Evolutionary conservation across 2,797 vertebrate genomes (phyloP).

Genomic region (Parotocinclus haroldoi): DNA sequence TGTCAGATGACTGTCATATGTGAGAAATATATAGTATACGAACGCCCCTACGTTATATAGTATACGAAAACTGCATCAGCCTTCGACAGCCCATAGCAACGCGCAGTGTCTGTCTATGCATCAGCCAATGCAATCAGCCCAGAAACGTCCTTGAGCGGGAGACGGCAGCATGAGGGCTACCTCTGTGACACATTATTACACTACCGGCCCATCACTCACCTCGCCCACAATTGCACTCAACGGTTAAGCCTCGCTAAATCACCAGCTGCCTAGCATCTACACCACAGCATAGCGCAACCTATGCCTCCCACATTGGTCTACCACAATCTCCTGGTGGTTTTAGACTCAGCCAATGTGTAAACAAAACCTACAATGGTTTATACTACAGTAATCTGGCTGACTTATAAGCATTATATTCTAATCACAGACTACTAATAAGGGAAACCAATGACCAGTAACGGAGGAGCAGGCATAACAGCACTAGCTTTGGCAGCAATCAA

Average conservation of each 20-base stretch:
- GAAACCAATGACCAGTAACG: conserved; percentile 37
- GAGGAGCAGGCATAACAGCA: conserved; percentile 6
- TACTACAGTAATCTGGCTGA: conserved; percentile 7
- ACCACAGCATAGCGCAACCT: conserved; percentile 10
- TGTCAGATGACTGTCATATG: no score
- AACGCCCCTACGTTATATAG: no score
- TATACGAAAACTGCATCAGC: not conserved
- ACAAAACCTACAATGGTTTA: conserved; percentile 47
- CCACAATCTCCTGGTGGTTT: conserved; percentile 18
- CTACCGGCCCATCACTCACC: conserved; percentile 46
- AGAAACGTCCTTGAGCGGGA: conserved; percentile 61
- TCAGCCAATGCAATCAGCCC: conserved; percentile 57
- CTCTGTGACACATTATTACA: conserved; percentile 52
- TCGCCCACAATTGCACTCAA: conserved; percentile 32
- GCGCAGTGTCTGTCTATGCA: conserved; percentile 34
- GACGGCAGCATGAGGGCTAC: conserved; percentile 56
- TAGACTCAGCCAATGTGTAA: conserved; percentile 30
- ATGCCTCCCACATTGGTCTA: conserved; percentile 6
- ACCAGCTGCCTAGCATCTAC: conserved; percentile 28
- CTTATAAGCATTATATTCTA: conserved; percentile 34
- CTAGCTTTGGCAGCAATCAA: conserved; percentile 1
- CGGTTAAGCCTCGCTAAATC: conserved; percentile 38
- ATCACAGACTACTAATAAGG: conserved; percentile 26
- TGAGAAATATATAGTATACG: no score
- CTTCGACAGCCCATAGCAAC: not conserved